A percentile compares a stretch with the other conserved stretches of the same genome.
Conservation (phyloP, 2,888 invertebrate species). For the Hypomecis atomaria region DNA sequence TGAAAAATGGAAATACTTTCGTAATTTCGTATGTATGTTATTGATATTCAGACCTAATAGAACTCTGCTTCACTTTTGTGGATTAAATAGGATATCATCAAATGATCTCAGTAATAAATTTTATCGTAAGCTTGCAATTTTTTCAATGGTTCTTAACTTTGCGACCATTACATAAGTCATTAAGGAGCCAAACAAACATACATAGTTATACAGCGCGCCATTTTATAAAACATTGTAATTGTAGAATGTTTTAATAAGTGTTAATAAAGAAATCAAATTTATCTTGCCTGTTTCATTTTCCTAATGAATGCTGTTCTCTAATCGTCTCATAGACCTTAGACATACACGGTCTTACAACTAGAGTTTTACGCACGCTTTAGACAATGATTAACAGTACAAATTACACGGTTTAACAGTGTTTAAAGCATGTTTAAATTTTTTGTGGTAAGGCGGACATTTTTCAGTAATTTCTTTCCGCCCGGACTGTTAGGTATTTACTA, state of each 20-base stretch:
- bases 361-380: too few species aligned
- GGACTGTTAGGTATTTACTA: too few species aligned
- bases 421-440: too few species aligned
- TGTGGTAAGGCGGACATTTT: too few species aligned
- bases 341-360: too few species aligned
- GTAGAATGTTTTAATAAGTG: constrained; percentile 76
- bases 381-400: too few species aligned
- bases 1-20: constrained; percentile 9
- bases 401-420: too few species aligned
- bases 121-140: constrained; percentile 47
- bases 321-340: too few species aligned
- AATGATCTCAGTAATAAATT: constrained; percentile 65
- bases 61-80: constrained; percentile 33
- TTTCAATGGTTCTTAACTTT: constrained; percentile 23
- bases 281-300: constrained; percentile 29
- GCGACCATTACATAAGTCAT: constrained; percentile 40
- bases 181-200: constrained; percentile 58
- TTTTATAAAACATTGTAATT: constrained; percentile 70
- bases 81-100: constrained; percentile 50
- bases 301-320: too few species aligned
- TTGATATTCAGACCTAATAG: constrained; percentile 22
- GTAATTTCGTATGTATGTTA: constrained; percentile 14
- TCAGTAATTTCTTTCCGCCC: too few species aligned
- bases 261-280: constrained; percentile 73
- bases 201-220: constrained; percentile 66